These are phyloP conservation scores for Alloplasta piceator DNA, from an alignment of 2,888 invertebrate genomes.

Conservation along the genomic window DNA sequence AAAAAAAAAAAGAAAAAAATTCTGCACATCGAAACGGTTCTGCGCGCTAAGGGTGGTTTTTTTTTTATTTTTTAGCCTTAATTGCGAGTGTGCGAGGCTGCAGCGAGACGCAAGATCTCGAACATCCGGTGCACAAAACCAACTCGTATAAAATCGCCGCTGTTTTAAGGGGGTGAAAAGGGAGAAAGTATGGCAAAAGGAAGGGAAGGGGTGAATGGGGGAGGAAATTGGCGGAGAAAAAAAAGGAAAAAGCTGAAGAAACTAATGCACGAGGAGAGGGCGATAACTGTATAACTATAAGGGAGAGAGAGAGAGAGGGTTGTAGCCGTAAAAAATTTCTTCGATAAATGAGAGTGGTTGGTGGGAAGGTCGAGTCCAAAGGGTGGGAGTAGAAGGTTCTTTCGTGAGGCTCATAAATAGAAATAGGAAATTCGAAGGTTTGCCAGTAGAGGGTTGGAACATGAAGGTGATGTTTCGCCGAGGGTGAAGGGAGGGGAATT, in stretches of 20 bases:
- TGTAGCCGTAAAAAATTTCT: conserved; percentile 53
- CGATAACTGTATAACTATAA: not conserved
- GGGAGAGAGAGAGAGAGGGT: not conserved
- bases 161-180: conserved; percentile 30
- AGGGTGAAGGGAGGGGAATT: conserved; percentile 51
- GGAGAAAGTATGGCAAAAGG: conserved; percentile 33
- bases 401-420: conserved; percentile 63
- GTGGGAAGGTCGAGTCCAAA: conserved; percentile 1
- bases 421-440: conserved; percentile 45
- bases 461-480: conserved; percentile 34
- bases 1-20: too few relatives aligned
- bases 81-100: conserved; percentile 40
- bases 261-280: conserved; percentile 33
- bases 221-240: conserved; percentile 1
- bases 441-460: not conserved
- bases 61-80: not conserved
- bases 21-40: too few relatives aligned
- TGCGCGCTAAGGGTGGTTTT: not conserved
- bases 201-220: not conserved
- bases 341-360: conserved; percentile 61
- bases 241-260: conserved; percentile 27
- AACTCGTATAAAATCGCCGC: conserved; percentile 26
- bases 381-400: conserved; percentile 43
- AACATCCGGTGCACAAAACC: conserved; percentile 40
- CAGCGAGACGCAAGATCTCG: conserved; percentile 4